Percentiles rank a stretch among this genome's conserved stretches.
Conservation (phyloP, 2,797 vertebrate genomes). For the Diceros bicornis region DNA sequence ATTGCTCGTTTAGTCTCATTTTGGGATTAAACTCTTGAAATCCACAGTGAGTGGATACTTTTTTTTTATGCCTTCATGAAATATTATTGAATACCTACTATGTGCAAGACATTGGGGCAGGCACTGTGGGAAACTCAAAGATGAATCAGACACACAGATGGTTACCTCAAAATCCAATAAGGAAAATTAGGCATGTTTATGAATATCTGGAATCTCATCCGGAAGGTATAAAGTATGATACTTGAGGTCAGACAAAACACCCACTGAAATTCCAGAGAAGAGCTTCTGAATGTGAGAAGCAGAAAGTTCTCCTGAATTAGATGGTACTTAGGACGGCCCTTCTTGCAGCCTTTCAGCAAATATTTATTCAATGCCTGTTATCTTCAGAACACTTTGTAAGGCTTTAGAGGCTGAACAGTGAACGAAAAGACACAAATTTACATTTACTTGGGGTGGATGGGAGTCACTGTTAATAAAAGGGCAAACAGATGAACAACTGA, state of each 20-base stretch:
- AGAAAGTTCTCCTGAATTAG: background rate
- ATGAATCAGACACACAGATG: background rate
- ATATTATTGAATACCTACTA: background rate
- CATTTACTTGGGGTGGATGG: background rate
- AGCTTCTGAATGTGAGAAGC: background rate
- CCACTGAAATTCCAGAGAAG: background rate
- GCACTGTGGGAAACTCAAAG: background rate
- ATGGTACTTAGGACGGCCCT: background rate
- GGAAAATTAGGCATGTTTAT: background rate
- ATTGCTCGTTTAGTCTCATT: background rate
- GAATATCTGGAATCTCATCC: background rate
- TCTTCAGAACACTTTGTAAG: background rate
- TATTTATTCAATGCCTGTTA: background rate
- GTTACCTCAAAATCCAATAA: background rate
- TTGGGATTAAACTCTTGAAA: conserved; percentile 5
- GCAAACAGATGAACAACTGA: background rate
- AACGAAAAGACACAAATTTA: background rate
- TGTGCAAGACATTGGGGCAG: background rate
- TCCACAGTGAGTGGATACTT: background rate
- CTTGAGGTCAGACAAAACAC: background rate
- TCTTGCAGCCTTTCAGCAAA: background rate
- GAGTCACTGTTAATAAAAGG: background rate
- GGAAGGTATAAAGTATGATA: background rate
- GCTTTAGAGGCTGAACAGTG: background rate
- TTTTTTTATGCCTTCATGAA: background rate